These are phyloP conservation scores for Ceyx erithaca DNA, from an alignment of 2,797 vertebrate species.

Conservation along the genomic window DNA sequence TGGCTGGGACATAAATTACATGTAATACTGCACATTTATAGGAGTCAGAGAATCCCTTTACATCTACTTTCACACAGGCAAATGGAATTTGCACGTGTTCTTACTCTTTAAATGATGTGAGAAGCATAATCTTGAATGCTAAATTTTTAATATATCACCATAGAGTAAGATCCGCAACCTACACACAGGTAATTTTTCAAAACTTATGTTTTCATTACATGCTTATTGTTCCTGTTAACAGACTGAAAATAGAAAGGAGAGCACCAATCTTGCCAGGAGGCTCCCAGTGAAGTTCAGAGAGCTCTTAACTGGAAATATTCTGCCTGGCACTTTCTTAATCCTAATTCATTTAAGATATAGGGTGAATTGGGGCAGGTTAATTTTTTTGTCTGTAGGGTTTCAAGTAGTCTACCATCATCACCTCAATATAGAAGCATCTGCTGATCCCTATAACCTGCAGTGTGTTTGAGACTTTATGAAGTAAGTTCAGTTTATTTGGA, in stretches of 20 bases:
- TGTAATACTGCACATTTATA: neutral
- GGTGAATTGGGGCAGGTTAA: neutral
- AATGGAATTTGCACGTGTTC: neutral
- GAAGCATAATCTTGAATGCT: neutral
- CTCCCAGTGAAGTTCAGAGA: neutral
- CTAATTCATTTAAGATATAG: neutral
- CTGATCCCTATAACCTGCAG: neutral
- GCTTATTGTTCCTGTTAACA: neutral
- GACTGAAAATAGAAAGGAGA: neutral
- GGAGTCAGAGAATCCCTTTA: neutral
- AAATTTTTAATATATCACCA: neutral
- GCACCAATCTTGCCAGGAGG: neutral
- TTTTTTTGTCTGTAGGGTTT: neutral
- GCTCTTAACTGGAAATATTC: neutral
- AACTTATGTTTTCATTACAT: neutral
- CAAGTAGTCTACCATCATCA: neutral
- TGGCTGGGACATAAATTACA: no score
- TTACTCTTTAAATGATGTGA: neutral
- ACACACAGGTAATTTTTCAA: neutral
- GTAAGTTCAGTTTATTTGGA: neutral
- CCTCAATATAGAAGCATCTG: neutral
- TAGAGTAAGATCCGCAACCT: neutral
- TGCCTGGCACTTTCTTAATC: neutral
- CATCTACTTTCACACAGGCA: accelerated
- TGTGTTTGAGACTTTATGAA: neutral